These are phyloP conservation scores for Athalia rosae DNA, from an alignment of 2,888 invertebrate genomes.

Conservation along the genomic window DNA sequence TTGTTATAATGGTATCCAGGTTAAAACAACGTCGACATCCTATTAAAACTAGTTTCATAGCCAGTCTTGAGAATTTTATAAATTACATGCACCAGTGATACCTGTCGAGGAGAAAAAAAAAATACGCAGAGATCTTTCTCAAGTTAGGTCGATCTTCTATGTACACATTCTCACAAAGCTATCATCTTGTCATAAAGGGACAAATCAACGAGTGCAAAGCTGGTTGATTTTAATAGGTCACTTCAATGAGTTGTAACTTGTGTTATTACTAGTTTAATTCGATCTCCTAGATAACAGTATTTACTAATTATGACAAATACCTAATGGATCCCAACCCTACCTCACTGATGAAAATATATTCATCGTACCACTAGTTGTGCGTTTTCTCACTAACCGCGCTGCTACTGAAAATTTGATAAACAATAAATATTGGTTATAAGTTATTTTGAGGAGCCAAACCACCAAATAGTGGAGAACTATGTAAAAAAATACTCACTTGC, in stretches of 20 bases:
- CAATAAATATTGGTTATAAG: slow-evolving; percentile 15
- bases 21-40: slow-evolving; percentile 16
- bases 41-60: slow-evolving; percentile 35
- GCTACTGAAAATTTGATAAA: slow-evolving; percentile 78
- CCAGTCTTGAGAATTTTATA: slow-evolving; percentile 40
- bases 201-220: not conserved
- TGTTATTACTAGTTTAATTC: slow-evolving; percentile 36
- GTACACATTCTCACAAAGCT: not conserved
- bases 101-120: slow-evolving; percentile 4
- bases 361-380: slow-evolving; percentile 83
- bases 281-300: slow-evolving; percentile 40
- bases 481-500: slow-evolving; percentile 77
- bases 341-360: slow-evolving; percentile 84
- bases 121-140: not conserved
- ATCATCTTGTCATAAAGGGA: not conserved
- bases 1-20: not conserved
- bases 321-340: slow-evolving; percentile 74
- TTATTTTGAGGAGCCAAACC: not conserved
- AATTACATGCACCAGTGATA: slow-evolving; percentile 22
- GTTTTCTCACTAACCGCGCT: slow-evolving; percentile 82
- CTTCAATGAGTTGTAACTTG: slow-evolving; percentile 18
- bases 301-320: slow-evolving; percentile 40
- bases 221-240: not conserved
- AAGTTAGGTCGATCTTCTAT: not conserved
- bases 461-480: not conserved